Evolutionary conservation across 2,888 invertebrate genomes (phyloP), one percentile per base, ranked within the genome.

Genomic region (Drepana falcataria): DNA sequence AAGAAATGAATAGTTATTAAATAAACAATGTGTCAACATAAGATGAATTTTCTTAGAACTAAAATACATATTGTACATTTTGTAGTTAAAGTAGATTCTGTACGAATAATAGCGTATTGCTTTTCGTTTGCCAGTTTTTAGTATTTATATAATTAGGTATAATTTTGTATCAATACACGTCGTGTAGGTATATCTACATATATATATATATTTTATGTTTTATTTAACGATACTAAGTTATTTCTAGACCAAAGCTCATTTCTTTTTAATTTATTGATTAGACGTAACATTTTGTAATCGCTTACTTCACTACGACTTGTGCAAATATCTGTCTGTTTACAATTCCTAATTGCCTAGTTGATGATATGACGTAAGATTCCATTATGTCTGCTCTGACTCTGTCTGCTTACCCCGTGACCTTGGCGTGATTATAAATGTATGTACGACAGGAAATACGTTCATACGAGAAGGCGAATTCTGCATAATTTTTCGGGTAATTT

Each of bases 161-260:
- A 37, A 4, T 37, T 37, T 37, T 37, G 37, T 37, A 37, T 37
- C 37, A 4, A 37, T 4, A 37, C 37, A 41, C 7, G 7, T 4
- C 2, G 41, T 44, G 2, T 44, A 6, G 9, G 9, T n/a, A n/a
- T n/a, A n/a, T n/a, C 7, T 6, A 40, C 2, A 59, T 66, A 67
- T 66, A 56, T 70, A 68, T 59, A 61, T 64, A 60, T 68, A 74
- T 77, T 69, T 71, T 63, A 69, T 71, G 72, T 75, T 65, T 68
- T 75, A 66, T 66, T 60, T 64, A 61, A 63, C 54, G 51, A 60
- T 55, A 59, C 53, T 59, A 56, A 49, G 48, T 73, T 69, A 71
- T 69, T 76, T 71, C 75, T 77, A 81, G 71, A 86, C 88, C 88
- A 88, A 88, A 88, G 88, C 79, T 80, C 72, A 72, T 79, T 73